phyloP scores from a whole-genome alignment of 2,888 invertebrate genomes.

The Tachina grossa region DNA sequence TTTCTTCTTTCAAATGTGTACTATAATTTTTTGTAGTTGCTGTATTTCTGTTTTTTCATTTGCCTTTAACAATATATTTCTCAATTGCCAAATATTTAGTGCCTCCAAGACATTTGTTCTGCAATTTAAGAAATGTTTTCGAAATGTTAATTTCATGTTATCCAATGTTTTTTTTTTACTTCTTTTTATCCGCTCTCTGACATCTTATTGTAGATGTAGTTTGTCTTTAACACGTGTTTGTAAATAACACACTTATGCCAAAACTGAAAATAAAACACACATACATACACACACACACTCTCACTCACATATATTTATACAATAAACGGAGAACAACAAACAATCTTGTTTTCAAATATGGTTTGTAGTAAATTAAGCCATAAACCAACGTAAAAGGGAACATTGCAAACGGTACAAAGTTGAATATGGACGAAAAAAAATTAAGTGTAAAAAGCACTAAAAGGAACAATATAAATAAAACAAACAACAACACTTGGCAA shows the following conservation, averaged over 20 bases:
- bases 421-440: neutral
- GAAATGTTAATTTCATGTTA: slow-evolving; percentile 69
- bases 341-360: slow-evolving; percentile 62
- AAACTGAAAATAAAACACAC: slow-evolving; percentile 6
- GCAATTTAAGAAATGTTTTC: slow-evolving; percentile 40
- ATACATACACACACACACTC: neutral
- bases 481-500: slow-evolving; percentile 63
- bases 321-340: slow-evolving; percentile 25
- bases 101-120: slow-evolving; percentile 10
- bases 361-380: slow-evolving; percentile 70
- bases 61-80: neutral
- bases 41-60: neutral
- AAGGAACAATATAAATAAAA: slow-evolving; percentile 18
- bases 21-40: neutral
- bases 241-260: slow-evolving; percentile 29
- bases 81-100: neutral
- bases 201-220: slow-evolving; percentile 33
- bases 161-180: slow-evolving; percentile 31
- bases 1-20: neutral
- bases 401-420: slow-evolving; percentile 30
- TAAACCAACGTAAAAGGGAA: slow-evolving; percentile 53
- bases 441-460: neutral
- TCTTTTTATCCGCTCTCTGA: slow-evolving; percentile 14
- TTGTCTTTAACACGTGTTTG: slow-evolving; percentile 68
- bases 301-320: neutral